These are phyloP conservation scores for Morelia viridis DNA, from an alignment of 2,797 vertebrate species.

Conservation along the genomic window DNA sequence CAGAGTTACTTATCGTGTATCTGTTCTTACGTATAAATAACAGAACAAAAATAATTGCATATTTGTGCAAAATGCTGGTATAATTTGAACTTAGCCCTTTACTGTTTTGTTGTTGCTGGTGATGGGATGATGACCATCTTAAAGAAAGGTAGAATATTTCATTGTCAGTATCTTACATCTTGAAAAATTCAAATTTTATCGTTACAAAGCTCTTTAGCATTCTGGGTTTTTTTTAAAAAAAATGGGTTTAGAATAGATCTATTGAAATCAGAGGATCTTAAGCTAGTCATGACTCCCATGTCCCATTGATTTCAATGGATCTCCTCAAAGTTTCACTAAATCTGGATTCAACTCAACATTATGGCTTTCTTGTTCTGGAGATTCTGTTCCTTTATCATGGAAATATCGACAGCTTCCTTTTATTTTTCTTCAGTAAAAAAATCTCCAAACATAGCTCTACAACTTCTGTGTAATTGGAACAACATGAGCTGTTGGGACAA, in stretches of 20 bases:
- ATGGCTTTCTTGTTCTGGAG: slow-evolving; percentile 38
- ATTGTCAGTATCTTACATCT: slow-evolving; percentile 1
- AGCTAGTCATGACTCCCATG: neutral
- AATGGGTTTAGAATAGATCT: neutral
- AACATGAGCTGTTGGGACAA: slow-evolving; percentile 57
- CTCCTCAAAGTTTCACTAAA: neutral
- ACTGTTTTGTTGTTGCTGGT: neutral
- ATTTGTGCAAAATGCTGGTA: neutral
- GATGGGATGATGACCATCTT: neutral
- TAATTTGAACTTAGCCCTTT: neutral
- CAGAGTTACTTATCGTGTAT: neutral
- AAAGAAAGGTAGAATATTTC: neutral
- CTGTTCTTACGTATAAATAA: neutral
- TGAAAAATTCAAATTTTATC: slow-evolving; percentile 17
- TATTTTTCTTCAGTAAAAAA: slow-evolving; percentile 47
- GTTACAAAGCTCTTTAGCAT: slow-evolving; percentile 19
- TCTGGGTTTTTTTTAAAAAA: neutral
- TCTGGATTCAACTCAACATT: slow-evolving; percentile 30
- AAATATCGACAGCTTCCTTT: slow-evolving; percentile 27
- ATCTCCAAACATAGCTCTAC: slow-evolving; percentile 41
- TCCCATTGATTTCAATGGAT: neutral
- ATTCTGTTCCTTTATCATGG: slow-evolving; percentile 28
- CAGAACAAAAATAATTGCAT: neutral
- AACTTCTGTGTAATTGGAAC: slow-evolving; percentile 57
- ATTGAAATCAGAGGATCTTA: neutral